Conservation (phyloP, 64 coral and sea anemone species). For the Actinia tenebrosa region DNA sequence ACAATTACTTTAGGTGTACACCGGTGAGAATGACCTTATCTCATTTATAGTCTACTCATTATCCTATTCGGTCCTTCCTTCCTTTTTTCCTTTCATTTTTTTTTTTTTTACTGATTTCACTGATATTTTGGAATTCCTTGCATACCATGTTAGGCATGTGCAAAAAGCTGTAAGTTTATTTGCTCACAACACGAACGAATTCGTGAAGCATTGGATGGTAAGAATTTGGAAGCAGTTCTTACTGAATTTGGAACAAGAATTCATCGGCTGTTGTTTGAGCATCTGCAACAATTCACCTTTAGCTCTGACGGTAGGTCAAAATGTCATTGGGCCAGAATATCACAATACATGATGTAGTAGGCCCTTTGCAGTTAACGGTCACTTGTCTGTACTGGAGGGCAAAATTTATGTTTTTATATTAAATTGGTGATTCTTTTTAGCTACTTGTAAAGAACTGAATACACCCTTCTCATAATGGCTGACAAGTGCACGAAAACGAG, state of each 20-base stretch:
- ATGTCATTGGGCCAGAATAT: not conserved
- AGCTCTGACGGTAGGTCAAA: conserved; percentile 64
- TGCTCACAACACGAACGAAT: conserved; percentile 55
- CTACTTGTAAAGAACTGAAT: no score
- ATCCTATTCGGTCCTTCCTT: not conserved
- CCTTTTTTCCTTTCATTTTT: not conserved
- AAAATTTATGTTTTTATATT: no score
- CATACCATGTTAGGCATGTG: conserved; percentile 51
- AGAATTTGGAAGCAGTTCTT: conserved; percentile 89
- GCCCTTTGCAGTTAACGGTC: not conserved
- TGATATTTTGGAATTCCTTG: not conserved
- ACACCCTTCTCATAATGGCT: no score
- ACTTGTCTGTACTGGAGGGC: no score
- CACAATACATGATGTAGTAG: not conserved
- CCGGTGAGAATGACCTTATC: conserved; percentile 20
- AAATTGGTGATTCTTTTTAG: no score
- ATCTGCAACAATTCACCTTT: conserved; percentile 89
- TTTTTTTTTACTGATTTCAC: not conserved
- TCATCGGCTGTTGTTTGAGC: conserved; percentile 87
- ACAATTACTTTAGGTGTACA: conserved; percentile 64
- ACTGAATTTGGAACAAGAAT: conserved; percentile 97
- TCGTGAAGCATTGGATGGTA: conserved; percentile 74
- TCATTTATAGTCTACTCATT: no score
- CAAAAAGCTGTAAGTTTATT: conserved; percentile 86
- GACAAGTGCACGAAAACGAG: no score